Base-by-base conservation (phyloP, 2,888 invertebrate species). In the Cephus pulcher region DNA sequence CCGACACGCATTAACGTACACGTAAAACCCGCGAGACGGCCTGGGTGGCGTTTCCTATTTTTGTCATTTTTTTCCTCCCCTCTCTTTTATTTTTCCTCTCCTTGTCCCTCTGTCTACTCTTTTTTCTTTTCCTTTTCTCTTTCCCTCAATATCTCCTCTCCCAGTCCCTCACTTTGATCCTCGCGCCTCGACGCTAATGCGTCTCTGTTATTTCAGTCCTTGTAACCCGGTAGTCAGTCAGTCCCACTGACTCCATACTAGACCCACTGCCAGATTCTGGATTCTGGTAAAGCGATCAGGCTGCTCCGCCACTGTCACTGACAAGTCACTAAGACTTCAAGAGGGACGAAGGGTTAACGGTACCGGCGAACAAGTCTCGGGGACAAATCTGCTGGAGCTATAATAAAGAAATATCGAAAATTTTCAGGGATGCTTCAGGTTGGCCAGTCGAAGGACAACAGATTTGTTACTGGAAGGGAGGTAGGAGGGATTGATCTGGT, bases 201-300 rank as follows among this genome's bases (percentile, higher is more conserved):
- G 86, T 88, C 87, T 87, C 85, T 87, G 89, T 89, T 90, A 89
- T 90, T 90, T 88, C 88, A 87, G 88, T 88, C 88, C 88, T 88
- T 87, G 86, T 86, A 34, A 34, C 87, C 86, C 80, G 80, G 81
- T 82, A 76, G 82, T 82, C 79, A 75, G 81, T 56, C 79, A 70
- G 30, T 40, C 71, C 33, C 32, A 56, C 23, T 56, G 56, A 56
- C 56, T 56, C 23, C 56, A 9, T 23, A 2, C 56, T 23, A 56
- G 56, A 56, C 23, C 56, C 56, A 56, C 69, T 33, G 56, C 34
- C 33, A 69, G 56, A 30, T 84, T 86, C 76, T 82, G 79, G 84
- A 88, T 86, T 86, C 81, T 82, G 84, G 86, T 88, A 85, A 85
- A 83, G 80, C 84, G 84, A 88, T 86, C 84, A 56, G 56, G 23